These are phyloP conservation scores for Cavia porcellus DNA, from an alignment of 2,113 vertebrate genomes.

Conservation along the genomic window DNA sequence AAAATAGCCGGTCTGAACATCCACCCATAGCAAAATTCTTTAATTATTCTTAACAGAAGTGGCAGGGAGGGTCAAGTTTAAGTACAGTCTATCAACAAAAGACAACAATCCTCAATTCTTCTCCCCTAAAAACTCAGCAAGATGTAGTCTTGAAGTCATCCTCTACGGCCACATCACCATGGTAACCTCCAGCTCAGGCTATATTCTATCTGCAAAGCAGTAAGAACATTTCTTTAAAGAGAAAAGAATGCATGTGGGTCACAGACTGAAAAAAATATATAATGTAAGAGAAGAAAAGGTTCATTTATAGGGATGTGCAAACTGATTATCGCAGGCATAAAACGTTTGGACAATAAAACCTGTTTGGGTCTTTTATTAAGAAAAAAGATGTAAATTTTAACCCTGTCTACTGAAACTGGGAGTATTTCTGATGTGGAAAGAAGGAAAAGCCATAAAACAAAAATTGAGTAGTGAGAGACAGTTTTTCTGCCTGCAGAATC, in stretches of 20 bases:
- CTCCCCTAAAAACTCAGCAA: constrained; percentile 46
- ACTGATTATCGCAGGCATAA: neutral
- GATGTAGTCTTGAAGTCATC: constrained; percentile 66
- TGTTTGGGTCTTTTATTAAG: neutral
- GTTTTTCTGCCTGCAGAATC: neutral
- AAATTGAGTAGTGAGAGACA: neutral
- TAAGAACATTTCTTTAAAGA: constrained; percentile 71
- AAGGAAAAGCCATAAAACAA: constrained; percentile 24
- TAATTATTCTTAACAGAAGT: constrained; percentile 61
- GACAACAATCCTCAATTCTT: constrained; percentile 52
- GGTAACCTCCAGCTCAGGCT: constrained; percentile 76
- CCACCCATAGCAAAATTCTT: constrained; percentile 20
- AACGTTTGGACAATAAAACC: constrained; percentile 36
- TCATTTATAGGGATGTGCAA: constrained; percentile 1
- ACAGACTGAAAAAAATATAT: neutral
- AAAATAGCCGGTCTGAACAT: constrained; percentile 39
- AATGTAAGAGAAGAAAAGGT: constrained; percentile 38
- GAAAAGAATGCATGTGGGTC: constrained; percentile 62
- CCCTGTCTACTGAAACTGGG: neutral
- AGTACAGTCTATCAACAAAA: constrained; percentile 37
- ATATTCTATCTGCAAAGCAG: constrained; percentile 55
- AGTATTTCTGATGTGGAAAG: neutral
- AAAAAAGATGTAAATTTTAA: constrained; percentile 38
- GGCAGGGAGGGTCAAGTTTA: constrained; percentile 22
- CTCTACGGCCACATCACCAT: constrained; percentile 76